Conservation (phyloP, 2,113 vertebrate genomes). For the Ondatra zibethicus region DNA sequence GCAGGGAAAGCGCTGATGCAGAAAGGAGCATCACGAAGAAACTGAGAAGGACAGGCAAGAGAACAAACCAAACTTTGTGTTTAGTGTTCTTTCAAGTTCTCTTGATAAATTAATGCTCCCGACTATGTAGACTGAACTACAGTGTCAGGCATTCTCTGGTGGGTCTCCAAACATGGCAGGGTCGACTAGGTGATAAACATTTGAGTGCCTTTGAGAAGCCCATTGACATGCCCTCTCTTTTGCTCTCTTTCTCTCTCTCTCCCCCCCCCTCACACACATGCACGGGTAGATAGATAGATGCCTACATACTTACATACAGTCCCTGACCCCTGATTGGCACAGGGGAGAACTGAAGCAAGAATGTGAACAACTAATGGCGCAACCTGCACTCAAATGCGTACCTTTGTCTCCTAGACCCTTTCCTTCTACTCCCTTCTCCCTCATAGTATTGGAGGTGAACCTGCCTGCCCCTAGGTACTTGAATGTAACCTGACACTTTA, state of each 20-base stretch:
- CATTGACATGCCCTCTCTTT: not conserved
- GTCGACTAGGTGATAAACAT: not conserved
- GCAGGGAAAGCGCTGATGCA: not conserved
- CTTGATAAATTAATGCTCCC: not conserved
- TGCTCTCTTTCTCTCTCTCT: too few species aligned
- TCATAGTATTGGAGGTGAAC: not conserved
- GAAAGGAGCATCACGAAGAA: not conserved
- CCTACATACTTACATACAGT: not conserved
- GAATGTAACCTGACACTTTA: constrained; percentile 22
- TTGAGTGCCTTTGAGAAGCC: constrained; percentile 8
- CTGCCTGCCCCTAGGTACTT: not conserved
- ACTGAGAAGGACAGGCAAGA: not conserved
- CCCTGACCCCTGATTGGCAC: not conserved
- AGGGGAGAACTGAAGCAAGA: constrained; percentile 3
- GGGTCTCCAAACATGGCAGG: not conserved
- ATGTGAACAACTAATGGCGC: not conserved
- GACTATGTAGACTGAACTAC: not conserved
- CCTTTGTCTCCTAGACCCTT: not conserved
- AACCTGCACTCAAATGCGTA: not conserved
- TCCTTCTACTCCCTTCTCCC: not conserved
- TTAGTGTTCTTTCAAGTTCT: not conserved
- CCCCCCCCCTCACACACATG: not conserved
- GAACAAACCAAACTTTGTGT: constrained; percentile 22
- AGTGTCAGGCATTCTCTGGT: not conserved
- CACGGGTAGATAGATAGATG: not conserved